These are phyloP conservation scores for Ooceraea biroi DNA, from an alignment of 1,140 invertebrate species.

Conservation along the genomic window DNA sequence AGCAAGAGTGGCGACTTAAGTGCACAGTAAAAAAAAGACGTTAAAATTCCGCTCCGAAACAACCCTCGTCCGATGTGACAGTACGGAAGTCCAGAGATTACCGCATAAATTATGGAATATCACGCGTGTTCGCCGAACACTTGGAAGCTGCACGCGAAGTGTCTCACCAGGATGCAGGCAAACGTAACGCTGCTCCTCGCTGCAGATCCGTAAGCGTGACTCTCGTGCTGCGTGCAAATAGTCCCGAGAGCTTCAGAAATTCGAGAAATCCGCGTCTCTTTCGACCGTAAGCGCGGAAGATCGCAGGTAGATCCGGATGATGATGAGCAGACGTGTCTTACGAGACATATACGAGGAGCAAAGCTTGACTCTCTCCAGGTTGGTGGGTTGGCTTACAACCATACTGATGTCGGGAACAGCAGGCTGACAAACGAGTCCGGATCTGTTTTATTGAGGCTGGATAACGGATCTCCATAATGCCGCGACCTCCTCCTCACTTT, in stretches of 20 bases:
- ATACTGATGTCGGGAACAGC: constrained; percentile 26
- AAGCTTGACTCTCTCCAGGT: too few relatives aligned
- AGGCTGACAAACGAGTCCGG: constrained; percentile 62
- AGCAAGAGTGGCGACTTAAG: background rate
- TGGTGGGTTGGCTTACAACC: constrained; percentile 16
- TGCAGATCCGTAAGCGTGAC: too few relatives aligned
- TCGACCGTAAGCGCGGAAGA: too few relatives aligned
- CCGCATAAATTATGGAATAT: constrained; percentile 1
- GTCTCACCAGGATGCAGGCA: too few relatives aligned
- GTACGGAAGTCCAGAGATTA: background rate
- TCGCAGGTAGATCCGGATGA: too few relatives aligned
- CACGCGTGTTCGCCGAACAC: background rate
- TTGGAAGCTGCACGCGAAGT: too few relatives aligned
- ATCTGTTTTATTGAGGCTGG: constrained; percentile 52
- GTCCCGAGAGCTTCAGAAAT: background rate
- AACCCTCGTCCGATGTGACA: background rate
- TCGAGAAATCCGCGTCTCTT: background rate
- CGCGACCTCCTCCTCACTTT: constrained; percentile 51
- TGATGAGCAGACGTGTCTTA: too few relatives aligned
- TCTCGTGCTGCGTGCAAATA: too few relatives aligned
- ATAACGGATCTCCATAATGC: constrained; percentile 60
- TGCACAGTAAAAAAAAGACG: background rate
- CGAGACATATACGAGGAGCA: too few relatives aligned
- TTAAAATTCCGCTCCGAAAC: background rate
- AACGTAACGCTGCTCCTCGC: too few relatives aligned